Evolutionary conservation across 1,140 invertebrate species (phyloP).

Genomic region (Neodiprion pinetum): DNA sequence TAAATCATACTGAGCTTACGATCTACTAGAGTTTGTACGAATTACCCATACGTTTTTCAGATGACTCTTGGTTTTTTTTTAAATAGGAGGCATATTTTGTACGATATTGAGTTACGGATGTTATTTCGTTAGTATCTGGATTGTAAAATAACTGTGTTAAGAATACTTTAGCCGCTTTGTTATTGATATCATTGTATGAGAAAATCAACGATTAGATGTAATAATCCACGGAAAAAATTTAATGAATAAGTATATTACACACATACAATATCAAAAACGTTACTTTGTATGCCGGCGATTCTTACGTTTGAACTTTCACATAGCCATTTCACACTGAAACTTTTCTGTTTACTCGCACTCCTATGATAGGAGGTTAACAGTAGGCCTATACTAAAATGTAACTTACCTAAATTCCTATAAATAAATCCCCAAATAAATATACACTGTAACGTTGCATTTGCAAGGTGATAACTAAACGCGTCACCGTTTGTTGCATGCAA

Average conservation of each 20-base stretch:
- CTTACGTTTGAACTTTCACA: neutral
- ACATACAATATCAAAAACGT: conserved; percentile 40
- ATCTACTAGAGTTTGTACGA: too few species aligned
- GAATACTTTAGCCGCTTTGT: too few species aligned
- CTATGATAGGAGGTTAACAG: conserved; percentile 23
- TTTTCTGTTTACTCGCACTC: conserved; percentile 4
- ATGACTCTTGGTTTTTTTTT: too few species aligned
- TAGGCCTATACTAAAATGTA: conserved; percentile 26
- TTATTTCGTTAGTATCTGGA: too few species aligned
- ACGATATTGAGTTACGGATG: too few species aligned
- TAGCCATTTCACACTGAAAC: neutral
- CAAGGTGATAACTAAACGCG: neutral
- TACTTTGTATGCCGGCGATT: neutral
- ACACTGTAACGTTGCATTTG: neutral
- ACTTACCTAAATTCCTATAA: neutral
- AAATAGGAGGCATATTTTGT: too few species aligned
- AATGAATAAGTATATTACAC: conserved; percentile 43
- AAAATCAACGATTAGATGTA: neutral
- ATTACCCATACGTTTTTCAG: too few species aligned
- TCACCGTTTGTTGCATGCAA: neutral
- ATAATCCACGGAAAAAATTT: conserved; percentile 34
- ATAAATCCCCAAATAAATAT: conserved; percentile 3
- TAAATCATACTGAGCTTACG: too few species aligned
- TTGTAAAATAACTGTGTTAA: too few species aligned
- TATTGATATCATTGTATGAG: too few species aligned